Evolutionary conservation across 2,113 vertebrate species (phyloP).

Genomic region (Platanista minor): DNA sequence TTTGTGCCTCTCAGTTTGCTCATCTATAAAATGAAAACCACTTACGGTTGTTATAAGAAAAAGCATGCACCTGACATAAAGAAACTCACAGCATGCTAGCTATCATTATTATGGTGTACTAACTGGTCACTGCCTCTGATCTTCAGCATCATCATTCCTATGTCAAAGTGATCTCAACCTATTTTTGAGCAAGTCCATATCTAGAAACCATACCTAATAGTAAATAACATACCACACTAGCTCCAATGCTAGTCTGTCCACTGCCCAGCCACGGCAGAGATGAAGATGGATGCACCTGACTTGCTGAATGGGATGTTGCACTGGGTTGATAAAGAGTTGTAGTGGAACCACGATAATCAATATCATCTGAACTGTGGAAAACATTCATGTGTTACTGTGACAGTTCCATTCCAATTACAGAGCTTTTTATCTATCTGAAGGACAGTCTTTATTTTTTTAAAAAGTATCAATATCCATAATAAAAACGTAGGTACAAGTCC

Average conservation of each 20-base stretch:
- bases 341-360: constrained; percentile 93
- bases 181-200: not conserved
- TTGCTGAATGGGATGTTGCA: constrained; percentile 82
- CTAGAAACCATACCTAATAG: not conserved
- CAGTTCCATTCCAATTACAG: not conserved
- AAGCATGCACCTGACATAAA: not conserved
- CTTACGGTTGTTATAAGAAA: not conserved
- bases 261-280: constrained; percentile 98
- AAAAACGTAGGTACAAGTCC: not conserved
- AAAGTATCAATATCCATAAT: not conserved
- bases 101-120: not conserved
- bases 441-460: not conserved
- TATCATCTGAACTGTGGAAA: constrained; percentile 92
- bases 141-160: not conserved
- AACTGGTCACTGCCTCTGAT: not conserved
- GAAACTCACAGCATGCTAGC: not conserved
- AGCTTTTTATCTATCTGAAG: not conserved
- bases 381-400: not conserved
- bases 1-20: not conserved
- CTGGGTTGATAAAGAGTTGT: constrained; percentile 91
- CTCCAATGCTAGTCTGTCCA: constrained; percentile 96
- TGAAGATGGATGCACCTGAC: constrained; percentile 87
- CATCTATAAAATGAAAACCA: not conserved
- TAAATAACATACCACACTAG: constrained; percentile 88
- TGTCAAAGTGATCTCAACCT: not conserved